Percentiles rank a stretch among this genome's conserved stretches.
These are phyloP conservation scores for Glaucomys volans DNA, from an alignment of 2,113 vertebrate species.

Conservation along the genomic window DNA sequence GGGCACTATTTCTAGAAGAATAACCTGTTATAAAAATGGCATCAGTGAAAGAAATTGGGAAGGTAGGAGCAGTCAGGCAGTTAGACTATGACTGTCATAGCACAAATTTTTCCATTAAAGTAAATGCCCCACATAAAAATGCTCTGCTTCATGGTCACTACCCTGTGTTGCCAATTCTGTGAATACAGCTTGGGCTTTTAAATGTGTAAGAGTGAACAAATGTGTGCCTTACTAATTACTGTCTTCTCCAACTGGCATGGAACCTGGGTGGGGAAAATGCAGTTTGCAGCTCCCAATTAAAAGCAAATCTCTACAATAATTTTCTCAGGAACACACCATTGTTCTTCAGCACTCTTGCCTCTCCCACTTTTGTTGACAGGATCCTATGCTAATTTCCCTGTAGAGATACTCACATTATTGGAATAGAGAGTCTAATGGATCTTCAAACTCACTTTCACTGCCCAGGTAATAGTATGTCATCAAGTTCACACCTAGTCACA, in stretches of 20 bases:
- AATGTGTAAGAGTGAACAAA: background rate
- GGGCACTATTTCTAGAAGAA: conserved; percentile 59
- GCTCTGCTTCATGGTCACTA: conserved; percentile 10
- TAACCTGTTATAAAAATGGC: conserved; percentile 60
- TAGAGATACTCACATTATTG: background rate
- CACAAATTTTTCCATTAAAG: conserved; percentile 52
- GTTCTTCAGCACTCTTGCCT: conserved; percentile 17
- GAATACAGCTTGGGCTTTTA: conserved; percentile 33
- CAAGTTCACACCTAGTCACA: background rate
- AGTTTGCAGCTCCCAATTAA: background rate
- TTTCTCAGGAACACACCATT: background rate
- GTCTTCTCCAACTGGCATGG: background rate
- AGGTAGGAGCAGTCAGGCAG: background rate
- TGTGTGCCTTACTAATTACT: conserved; percentile 34
- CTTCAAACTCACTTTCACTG: background rate
- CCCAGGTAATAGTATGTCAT: background rate
- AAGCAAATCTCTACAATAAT: conserved; percentile 4
- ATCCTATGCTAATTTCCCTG: background rate
- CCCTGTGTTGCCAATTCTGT: background rate
- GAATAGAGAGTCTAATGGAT: background rate
- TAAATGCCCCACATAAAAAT: conserved; percentile 57
- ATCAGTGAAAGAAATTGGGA: conserved; percentile 9
- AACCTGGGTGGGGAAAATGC: background rate
- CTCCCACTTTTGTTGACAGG: background rate
- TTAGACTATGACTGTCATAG: background rate